Percentiles rank a stretch among this genome's conserved stretches.
Evolutionary conservation across 2,888 invertebrate genomes (phyloP).

Genomic region (Chaitophorus viminalis): DNA sequence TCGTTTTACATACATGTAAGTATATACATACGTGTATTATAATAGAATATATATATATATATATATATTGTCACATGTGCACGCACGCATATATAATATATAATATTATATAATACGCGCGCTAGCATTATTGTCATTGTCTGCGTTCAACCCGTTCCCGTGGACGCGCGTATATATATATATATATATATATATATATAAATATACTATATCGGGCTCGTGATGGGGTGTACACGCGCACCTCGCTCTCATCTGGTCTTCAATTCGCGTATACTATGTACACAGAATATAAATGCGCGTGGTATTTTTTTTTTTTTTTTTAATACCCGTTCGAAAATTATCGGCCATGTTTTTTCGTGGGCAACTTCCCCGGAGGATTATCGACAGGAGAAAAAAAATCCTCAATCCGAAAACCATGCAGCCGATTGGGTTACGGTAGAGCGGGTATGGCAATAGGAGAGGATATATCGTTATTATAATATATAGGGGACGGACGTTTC

Average conservation of each 20-base stretch:
- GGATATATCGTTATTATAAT: too few species aligned
- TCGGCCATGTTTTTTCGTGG: constrained; percentile 53
- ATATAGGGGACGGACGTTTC: neutral
- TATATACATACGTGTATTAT: neutral
- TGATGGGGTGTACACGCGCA: neutral
- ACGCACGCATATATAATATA: neutral
- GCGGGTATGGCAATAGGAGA: neutral
- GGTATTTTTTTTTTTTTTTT: constrained; percentile 24
- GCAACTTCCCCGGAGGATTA: constrained; percentile 28
- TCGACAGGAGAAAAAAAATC: neutral
- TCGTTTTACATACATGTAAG: neutral
- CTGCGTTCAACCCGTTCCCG: constrained; percentile 49
- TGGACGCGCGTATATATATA: too few species aligned
- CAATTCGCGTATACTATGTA: neutral
- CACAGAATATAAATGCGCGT: neutral
- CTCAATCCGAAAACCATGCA: neutral
- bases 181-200: too few species aligned
- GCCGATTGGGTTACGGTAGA: neutral
- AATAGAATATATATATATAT: too few species aligned
- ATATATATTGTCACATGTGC: constrained; percentile 30
- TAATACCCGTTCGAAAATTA: constrained; percentile 33
- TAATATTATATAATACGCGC: neutral
- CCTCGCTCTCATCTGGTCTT: neutral
- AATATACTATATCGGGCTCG: too few species aligned
- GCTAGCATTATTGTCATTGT: constrained; percentile 21